Evolutionary conservation across 2,888 invertebrate genomes (phyloP).

Genomic region (Deilephila elpenor): DNA sequence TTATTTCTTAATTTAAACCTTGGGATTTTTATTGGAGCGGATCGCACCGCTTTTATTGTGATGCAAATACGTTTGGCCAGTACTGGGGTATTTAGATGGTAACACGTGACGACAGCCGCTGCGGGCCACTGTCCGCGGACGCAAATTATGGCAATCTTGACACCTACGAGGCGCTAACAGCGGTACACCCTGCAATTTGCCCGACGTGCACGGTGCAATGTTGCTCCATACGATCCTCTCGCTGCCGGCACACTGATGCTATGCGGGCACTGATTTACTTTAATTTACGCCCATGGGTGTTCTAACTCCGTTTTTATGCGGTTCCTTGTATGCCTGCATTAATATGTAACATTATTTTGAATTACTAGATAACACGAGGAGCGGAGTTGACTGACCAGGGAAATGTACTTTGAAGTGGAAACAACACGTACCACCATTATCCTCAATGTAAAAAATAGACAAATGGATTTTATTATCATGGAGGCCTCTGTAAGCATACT

Average conservation of each 20-base stretch:
- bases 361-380: not conserved
- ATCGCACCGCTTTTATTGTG: conserved; percentile 59
- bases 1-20: conserved; percentile 35
- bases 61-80: conserved; percentile 65
- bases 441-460: not conserved
- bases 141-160: conserved; percentile 84
- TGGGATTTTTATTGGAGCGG: conserved; percentile 57
- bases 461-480: not conserved
- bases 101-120: conserved; percentile 82
- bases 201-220: conserved; percentile 58
- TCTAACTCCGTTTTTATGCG: conserved; percentile 24
- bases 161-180: conserved; percentile 85
- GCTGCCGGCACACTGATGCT: conserved; percentile 42
- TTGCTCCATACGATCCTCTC: conserved; percentile 33
- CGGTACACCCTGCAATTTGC: conserved; percentile 76
- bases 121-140: conserved; percentile 66
- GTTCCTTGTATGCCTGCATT: not conserved
- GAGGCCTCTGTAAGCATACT: not conserved
- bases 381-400: not conserved
- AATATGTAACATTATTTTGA: not conserved
- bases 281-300: conserved; percentile 51
- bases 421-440: not conserved
- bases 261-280: conserved; percentile 62
- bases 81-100: conserved; percentile 75
- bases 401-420: not conserved